These are phyloP conservation scores for Smittia aterrima DNA, from an alignment of 2,888 invertebrate species.

Conservation along the genomic window DNA sequence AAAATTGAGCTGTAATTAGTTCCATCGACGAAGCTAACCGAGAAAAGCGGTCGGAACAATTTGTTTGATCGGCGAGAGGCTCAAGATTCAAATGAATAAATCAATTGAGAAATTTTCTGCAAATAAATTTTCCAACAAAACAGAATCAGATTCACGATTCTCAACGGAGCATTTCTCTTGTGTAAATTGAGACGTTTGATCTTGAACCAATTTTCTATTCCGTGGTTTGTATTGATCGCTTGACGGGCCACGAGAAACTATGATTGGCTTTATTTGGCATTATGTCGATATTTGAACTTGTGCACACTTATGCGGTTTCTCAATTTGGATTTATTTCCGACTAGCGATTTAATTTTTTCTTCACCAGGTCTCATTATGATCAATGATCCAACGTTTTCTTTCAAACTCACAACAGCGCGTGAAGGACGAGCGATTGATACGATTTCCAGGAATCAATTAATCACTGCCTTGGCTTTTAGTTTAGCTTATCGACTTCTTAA, in stretches of 20 bases:
- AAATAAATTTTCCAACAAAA: neutral
- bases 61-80: neutral
- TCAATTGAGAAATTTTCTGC: neutral
- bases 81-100: neutral
- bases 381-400: neutral
- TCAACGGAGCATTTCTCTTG: too few relatives aligned
- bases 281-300: neutral
- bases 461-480: neutral
- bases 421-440: neutral
- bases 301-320: conserved; percentile 6
- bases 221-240: neutral
- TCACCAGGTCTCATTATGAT: neutral
- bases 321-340: conserved; percentile 17
- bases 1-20: conserved; percentile 9
- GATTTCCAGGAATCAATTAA: neutral
- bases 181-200: neutral
- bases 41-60: conserved; percentile 12
- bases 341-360: neutral
- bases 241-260: neutral
- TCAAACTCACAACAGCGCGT: neutral
- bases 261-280: neutral
- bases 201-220: neutral
- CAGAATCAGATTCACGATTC: neutral
- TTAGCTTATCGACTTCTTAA: neutral
- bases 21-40: neutral